Conservation (phyloP, 2,113 vertebrate species). For the Phalacrocorax aristotelis region DNA sequence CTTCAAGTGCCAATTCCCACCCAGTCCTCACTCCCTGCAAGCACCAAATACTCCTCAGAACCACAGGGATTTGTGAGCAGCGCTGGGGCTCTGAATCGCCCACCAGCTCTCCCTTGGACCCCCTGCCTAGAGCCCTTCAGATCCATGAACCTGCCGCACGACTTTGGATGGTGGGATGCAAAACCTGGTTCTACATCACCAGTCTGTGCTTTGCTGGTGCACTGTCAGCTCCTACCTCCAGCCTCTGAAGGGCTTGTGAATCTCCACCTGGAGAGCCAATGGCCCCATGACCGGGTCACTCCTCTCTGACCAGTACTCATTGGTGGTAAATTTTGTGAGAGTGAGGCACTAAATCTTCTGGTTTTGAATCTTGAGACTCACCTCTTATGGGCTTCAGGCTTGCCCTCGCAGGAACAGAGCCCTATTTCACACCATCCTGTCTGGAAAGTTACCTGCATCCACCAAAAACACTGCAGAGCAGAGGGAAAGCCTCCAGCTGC, state of each 20-base stretch:
- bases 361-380: neutral
- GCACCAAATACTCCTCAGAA: no score
- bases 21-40: neutral
- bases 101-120: no score
- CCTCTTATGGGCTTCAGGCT: neutral
- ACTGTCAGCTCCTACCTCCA: neutral
- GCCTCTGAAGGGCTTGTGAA: neutral
- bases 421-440: neutral
- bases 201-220: accelerated
- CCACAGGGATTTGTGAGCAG: accelerated
- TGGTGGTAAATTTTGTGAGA: neutral
- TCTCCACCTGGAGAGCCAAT: neutral
- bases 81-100: accelerated
- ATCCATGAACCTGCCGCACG: neutral
- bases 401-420: neutral
- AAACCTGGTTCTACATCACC: neutral
- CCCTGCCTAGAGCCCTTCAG: neutral
- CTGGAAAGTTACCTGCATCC: neutral
- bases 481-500: neutral
- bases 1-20: neutral
- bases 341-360: neutral
- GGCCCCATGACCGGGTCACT: neutral
- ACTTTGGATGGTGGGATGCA: neutral
- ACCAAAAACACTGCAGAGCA: neutral
- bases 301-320: neutral